phyloP scores from a whole-genome alignment of 2,888 invertebrate genomes.

The Sesia bembeciformis region DNA sequence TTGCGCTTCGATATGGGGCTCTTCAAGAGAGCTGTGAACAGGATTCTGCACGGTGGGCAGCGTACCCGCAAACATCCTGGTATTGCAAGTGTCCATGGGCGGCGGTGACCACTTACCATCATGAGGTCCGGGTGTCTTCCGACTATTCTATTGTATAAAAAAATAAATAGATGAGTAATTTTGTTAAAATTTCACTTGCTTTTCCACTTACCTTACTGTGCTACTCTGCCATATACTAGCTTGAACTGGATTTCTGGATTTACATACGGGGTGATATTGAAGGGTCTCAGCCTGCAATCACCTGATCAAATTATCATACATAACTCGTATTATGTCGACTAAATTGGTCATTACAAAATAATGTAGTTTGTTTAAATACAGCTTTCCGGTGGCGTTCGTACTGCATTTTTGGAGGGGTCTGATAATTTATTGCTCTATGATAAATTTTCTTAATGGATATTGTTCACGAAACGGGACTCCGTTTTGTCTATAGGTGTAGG shows the following conservation, averaged over 20 bases:
- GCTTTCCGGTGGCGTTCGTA: conserved; percentile 38
- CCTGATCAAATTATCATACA: conserved; percentile 59
- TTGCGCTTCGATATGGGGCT: too few relatives aligned
- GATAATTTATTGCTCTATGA: conserved; percentile 60
- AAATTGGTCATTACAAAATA: conserved; percentile 58
- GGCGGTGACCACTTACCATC: too few relatives aligned
- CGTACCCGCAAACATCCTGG: too few relatives aligned
- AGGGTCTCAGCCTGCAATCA: conserved; percentile 16
- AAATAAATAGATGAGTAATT: too few relatives aligned
- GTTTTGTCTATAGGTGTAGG: conserved; percentile 13
- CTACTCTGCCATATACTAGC: neutral
- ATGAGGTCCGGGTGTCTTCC: too few relatives aligned
- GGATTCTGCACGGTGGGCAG: too few relatives aligned
- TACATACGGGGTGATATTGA: neutral
- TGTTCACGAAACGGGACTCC: conserved; percentile 47
- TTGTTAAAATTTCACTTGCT: too few relatives aligned
- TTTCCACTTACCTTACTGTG: too few relatives aligned
- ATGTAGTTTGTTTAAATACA: conserved; percentile 65
- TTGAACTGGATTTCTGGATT: neutral
- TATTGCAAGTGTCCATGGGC: too few relatives aligned
- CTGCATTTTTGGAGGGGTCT: conserved; percentile 39
- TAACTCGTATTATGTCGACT: conserved; percentile 37
- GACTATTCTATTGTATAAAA: too few relatives aligned
- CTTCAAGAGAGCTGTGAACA: too few relatives aligned
- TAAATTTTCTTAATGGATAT: conserved; percentile 61